phyloP scores from a whole-genome alignment of 2,888 invertebrate species.

The Agrochola lota region DNA sequence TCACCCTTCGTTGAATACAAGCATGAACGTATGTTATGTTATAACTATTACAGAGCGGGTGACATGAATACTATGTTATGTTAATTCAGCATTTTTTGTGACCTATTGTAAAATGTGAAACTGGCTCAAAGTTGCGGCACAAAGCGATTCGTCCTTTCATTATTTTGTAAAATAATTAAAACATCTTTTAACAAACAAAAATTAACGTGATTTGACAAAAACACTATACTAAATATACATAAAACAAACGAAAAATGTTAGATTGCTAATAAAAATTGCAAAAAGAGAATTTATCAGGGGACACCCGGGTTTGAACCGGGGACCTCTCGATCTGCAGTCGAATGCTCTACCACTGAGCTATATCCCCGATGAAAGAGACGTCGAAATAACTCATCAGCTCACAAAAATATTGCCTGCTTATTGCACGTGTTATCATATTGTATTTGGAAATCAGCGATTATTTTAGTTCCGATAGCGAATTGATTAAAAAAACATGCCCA shows the following conservation, averaged over 20 bases:
- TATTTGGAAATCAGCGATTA: slow-evolving; percentile 4
- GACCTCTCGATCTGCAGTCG: slow-evolving; percentile 90
- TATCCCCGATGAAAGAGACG: slow-evolving; percentile 74
- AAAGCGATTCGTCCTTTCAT: background rate
- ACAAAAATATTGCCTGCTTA: background rate
- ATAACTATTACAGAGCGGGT: background rate
- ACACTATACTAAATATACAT: slow-evolving; percentile 15
- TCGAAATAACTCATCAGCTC: slow-evolving; percentile 66
- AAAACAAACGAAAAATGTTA: slow-evolving; percentile 32
- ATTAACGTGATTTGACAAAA: background rate
- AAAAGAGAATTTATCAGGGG: slow-evolving; percentile 75
- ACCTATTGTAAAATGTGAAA: background rate
- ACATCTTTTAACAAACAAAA: too few relatives aligned
- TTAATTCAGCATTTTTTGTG: too few relatives aligned
- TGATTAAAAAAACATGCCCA: background rate
- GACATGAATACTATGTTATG: background rate
- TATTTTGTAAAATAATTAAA: background rate
- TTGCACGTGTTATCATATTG: background rate
- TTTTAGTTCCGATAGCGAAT: background rate
- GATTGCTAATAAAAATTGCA: slow-evolving; percentile 20
- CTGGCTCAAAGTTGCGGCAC: too few relatives aligned
- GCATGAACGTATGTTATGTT: background rate
- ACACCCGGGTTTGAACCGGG: slow-evolving; percentile 90
- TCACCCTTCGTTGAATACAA: background rate
- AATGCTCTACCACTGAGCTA: slow-evolving; percentile 90